Percentiles rank a stretch among this genome's conserved stretches.
Conservation (phyloP, 2,113 vertebrate genomes). For the Pungitius pungitius region DNA sequence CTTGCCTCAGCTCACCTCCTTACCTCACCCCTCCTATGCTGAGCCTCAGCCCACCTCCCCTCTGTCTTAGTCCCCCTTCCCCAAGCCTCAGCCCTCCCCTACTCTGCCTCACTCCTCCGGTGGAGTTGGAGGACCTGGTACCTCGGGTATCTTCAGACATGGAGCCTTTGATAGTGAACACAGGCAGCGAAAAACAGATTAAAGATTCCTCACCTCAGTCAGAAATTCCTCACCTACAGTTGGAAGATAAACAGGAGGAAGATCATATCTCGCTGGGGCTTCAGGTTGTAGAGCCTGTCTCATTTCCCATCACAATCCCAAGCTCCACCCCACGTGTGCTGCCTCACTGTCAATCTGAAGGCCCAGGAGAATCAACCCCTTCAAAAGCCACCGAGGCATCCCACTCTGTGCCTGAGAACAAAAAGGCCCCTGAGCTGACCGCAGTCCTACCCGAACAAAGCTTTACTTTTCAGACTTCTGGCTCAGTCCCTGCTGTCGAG, state of each 20-base stretch:
- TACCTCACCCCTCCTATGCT: conserved; percentile 75
- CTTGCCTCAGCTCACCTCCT: conserved; percentile 72
- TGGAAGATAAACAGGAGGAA: conserved; percentile 52
- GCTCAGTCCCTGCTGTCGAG: conserved; percentile 70
- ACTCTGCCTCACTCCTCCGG: conserved; percentile 70
- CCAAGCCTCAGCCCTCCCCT: conserved; percentile 71
- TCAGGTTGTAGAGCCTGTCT: conserved; percentile 63
- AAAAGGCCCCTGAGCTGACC: conserved; percentile 42
- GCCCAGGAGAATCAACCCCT: conserved; percentile 36
- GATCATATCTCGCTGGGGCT: conserved; percentile 52
- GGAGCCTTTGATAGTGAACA: conserved; percentile 62
- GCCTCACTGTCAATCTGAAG: conserved; percentile 44
- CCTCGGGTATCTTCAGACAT: conserved; percentile 67
- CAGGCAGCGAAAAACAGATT: conserved; percentile 53
- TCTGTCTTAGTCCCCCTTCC: conserved; percentile 65
- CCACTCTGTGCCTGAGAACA: conserved; percentile 49
- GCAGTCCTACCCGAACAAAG: conserved; percentile 48
- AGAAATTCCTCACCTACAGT: conserved; percentile 45
- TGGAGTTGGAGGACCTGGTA: conserved; percentile 57
- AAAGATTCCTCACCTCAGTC: conserved; percentile 51
- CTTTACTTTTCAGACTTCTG: conserved; percentile 23
- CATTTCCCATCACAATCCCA: conserved; percentile 70
- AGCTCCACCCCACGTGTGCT: conserved; percentile 49
- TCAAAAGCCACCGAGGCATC: conserved; percentile 31
- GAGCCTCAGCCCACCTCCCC: conserved; percentile 71